These are phyloP conservation scores for Willisornis vidua DNA, from an alignment of 2,113 vertebrate genomes.

Conservation along the genomic window DNA sequence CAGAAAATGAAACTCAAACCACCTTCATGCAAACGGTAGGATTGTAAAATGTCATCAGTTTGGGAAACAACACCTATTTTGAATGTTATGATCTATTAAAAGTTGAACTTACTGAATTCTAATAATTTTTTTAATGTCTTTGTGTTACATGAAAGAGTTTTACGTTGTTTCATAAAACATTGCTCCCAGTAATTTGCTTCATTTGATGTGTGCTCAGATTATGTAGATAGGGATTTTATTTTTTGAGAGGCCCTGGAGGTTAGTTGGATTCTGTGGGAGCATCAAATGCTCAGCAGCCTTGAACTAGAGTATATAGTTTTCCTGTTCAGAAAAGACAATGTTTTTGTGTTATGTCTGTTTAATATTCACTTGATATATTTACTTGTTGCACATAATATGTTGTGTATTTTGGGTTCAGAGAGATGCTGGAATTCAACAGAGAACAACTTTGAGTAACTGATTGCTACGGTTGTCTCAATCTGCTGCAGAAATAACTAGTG, in stretches of 20 bases:
- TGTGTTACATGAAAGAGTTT: background rate
- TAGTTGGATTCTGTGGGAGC: background rate
- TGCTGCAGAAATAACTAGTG: background rate
- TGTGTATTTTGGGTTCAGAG: background rate
- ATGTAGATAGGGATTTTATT: background rate
- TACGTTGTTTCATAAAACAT: background rate
- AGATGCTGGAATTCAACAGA: background rate
- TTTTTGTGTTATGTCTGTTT: background rate
- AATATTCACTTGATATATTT: background rate
- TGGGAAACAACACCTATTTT: background rate
- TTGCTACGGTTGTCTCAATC: background rate
- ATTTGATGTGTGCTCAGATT: background rate
- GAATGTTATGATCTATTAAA: background rate
- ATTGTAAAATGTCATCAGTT: background rate
- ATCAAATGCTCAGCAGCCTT: background rate
- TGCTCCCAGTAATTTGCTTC: background rate
- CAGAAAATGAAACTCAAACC: background rate
- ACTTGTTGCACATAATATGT: background rate
- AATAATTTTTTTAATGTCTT: background rate
- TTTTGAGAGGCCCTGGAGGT: background rate
- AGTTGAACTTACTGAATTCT: background rate
- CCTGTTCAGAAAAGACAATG: background rate
- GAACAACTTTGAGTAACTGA: background rate
- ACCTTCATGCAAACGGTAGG: background rate
- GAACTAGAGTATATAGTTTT: background rate